These are phyloP conservation scores for Parapristionchus giblindavisi DNA, from an alignment of 2,888 invertebrate species.

Conservation along the genomic window DNA sequence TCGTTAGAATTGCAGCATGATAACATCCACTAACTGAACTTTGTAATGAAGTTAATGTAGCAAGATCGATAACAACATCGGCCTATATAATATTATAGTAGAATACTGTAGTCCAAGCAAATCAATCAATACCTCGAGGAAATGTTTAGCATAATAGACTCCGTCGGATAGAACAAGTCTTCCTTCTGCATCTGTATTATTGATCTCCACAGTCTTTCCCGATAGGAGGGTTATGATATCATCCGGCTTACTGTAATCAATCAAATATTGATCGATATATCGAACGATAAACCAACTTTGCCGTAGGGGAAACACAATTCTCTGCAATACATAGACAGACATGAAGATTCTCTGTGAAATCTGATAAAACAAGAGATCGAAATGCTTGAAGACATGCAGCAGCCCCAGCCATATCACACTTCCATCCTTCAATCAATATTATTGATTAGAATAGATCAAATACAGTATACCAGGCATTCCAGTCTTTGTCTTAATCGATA, in stretches of 20 bases:
- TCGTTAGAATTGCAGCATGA: conserved; percentile 84
- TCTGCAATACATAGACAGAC: conserved; percentile 89
- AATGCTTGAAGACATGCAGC: conserved; percentile 88
- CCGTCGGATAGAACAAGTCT: conserved; percentile 88
- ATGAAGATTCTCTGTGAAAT: conserved; percentile 83
- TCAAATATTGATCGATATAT: not conserved
- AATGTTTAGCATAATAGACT: conserved; percentile 70
- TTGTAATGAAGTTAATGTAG: conserved; percentile 89
- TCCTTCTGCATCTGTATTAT: conserved; percentile 93
- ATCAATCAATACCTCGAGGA: conserved; percentile 48
- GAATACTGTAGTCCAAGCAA: not conserved
- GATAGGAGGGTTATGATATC: conserved; percentile 90
- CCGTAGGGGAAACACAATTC: conserved; percentile 84
- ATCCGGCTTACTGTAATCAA: conserved; percentile 76
- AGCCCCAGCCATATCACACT: conserved; percentile 92
- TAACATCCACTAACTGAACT: conserved; percentile 86
- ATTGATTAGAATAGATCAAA: not conserved
- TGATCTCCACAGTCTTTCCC: conserved; percentile 89
- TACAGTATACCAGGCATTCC: conserved; percentile 63
- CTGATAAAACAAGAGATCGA: conserved; percentile 79
- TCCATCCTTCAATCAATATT: conserved; percentile 72
- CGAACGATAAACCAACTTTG: conserved; percentile 49
- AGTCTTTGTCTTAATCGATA: conserved; percentile 85
- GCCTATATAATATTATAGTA: conserved; percentile 76
- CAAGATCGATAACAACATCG: conserved; percentile 86